Evolutionary conservation across 2,797 vertebrate genomes (phyloP), one percentile per base, ranked within the genome.

Genomic region (Cheirogaleus major): DNA sequence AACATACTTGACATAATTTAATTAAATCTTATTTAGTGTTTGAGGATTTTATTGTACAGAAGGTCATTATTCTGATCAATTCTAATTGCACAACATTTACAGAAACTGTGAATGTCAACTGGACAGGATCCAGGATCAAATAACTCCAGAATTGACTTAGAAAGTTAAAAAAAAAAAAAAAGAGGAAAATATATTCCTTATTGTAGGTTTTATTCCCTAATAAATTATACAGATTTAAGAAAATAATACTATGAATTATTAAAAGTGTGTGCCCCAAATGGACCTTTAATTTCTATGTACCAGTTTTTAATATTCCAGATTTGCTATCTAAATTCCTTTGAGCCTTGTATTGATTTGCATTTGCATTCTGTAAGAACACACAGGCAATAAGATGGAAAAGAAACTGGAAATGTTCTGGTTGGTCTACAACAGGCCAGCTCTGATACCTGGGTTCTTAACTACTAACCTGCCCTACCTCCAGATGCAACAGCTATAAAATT

Each of bases 1-100:
- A 91, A 35, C 11, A 35, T 78, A 48, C 85, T 82, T 61, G 48
- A 89, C 27, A 73, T 70, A 17, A 89, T 35, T 48, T 96, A 82
- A 92, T 89, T 89, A 96, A 86, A 93, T 72, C 15, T 93, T 88
- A 95, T 50, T 91, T 91, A 63, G 41, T 92, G 12, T 78, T 91
- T 78, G 82, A 89, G 9, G 50, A 73, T 85, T 92, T 57, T 76
- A 35, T 70, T 90, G 15, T 52, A 5, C 8, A 11, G 82, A 57
- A 65, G 45, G 27, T 89, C 75, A 79, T 78, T 89, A 14, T 43
- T 73, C 32, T 48, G 55, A 95, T 89, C 61, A 95, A 92, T 93
- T 93, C 69, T 72, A 86, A 63, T n/a, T 38, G 48, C 59, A 82
- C 0, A 80, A 45, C 18, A 86, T 72, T 89, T 85, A 76, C 35